Evolutionary conservation across 1,140 invertebrate genomes (phyloP).

Genomic region (Carcinoscorpius rotundicauda): DNA sequence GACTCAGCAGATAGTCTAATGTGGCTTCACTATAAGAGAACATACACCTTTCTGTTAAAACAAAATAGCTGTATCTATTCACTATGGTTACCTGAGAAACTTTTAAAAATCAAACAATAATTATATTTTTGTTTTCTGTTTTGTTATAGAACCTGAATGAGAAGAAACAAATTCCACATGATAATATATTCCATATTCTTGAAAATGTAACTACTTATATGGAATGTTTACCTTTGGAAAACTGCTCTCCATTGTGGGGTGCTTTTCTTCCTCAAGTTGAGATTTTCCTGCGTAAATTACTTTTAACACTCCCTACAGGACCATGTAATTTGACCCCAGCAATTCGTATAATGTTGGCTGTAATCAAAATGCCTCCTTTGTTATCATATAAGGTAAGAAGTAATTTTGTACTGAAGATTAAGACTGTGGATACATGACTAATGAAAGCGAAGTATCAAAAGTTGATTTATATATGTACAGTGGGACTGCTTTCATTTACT

Average conservation of each 20-base stretch:
- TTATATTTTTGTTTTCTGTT: no score
- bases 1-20: no score
- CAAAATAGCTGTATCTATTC: no score
- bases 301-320: conserved; percentile 56
- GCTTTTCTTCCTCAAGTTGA: conserved; percentile 72
- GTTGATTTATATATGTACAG: no score
- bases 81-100: no score
- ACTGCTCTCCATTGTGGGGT: conserved; percentile 49
- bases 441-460: no score
- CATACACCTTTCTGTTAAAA: no score
- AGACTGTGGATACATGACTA: no score
- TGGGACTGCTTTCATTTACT: no score
- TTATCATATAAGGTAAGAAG: conserved; percentile 26
- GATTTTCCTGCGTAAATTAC: conserved; percentile 62
- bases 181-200: conserved; percentile 55
- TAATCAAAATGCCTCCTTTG: conserved; percentile 46
- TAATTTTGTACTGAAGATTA: no score
- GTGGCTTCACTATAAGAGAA: no score
- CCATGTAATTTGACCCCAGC: conserved; percentile 58
- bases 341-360: conserved; percentile 68
- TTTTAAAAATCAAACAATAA: no score
- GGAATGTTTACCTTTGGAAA: conserved; percentile 78
- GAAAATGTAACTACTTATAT: conserved; percentile 86
- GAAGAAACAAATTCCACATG: conserved; percentile 69
- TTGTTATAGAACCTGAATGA: conserved; percentile 59